Evolutionary conservation across 2,888 invertebrate genomes (phyloP), one percentile per base, ranked within the genome.

Genomic region (Acronicta leporina): DNA sequence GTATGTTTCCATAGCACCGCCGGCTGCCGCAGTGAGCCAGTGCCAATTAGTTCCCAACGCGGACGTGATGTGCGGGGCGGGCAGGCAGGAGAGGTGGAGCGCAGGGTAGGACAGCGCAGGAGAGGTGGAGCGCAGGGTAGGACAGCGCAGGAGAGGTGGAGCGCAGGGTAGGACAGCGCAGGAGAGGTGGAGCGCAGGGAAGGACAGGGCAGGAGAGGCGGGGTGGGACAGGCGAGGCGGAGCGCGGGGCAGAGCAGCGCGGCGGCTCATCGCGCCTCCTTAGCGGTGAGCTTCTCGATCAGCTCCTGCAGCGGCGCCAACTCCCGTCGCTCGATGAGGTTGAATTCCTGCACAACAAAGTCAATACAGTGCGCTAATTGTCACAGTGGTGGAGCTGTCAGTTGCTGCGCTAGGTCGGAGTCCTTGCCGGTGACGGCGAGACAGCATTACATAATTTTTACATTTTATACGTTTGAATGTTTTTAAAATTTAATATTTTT

Each of bases 301-400:
- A 99, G 96, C 92, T 99, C 99, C 92, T 99, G 99, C 75, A 99
- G 95, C 54, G 99, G 99, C 73, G 99, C 99, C 92, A 99, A 95
- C 95, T 99, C 99, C 86, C 98, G 96, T 83, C 98, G 96, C 90
- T 99, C 99, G 88, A 99, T 99, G 86, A 99, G 95, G 94, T 97
- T 97, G 94, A 99, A 99, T 95, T 99, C 99, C 97, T 99, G 96
- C 52, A 96, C 27, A 58, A 27, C 41, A 20, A 44, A 2, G 2
- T 30, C 10, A 44, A 11, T 25, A 5, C 20, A 14, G 27, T 27
- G 6, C 7, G 7, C n/a, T 16, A 30, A 20, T 3, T 20, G 20
- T 20, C 20, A 20, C 20, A 20, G 20, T 20, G 7, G 30, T 10
- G 9, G 10, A 30, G 10, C 10, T 9, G 7, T 10, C 10, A 7